A percentile compares a stretch with the other conserved stretches of the same genome.
Conservation (phyloP, 2,888 invertebrate species). For the Disparrhopalites patrizii region DNA sequence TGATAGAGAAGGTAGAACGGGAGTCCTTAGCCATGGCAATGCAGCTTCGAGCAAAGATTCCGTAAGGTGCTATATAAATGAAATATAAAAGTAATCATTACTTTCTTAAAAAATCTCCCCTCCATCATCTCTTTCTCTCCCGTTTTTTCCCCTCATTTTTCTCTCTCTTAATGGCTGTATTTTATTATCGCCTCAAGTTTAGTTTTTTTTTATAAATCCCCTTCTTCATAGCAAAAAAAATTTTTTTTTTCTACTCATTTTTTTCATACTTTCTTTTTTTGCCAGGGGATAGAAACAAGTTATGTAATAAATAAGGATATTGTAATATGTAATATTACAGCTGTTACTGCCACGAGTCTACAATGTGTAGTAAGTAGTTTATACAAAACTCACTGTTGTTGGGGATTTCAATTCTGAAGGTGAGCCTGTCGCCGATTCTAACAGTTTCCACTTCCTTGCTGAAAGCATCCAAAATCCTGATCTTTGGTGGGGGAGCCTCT, state of each 20-base stretch:
- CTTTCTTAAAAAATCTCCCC: background rate
- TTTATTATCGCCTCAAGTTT: too few species aligned
- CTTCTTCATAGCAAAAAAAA: too few species aligned
- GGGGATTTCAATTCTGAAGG: conserved; percentile 92
- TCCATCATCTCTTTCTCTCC: background rate
- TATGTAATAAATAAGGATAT: background rate
- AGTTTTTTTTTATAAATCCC: too few species aligned
- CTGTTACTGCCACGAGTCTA: too few species aligned
- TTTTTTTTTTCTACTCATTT: conserved; percentile 24
- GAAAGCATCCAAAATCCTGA: conserved; percentile 81
- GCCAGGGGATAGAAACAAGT: too few species aligned
- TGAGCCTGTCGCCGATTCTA: conserved; percentile 87
- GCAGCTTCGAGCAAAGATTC: conserved; percentile 91
- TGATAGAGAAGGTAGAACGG: conserved; percentile 92
- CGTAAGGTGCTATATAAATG: conserved; percentile 80
- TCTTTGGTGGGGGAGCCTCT: conserved; percentile 89
- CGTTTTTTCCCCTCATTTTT: too few species aligned
- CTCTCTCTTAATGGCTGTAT: too few species aligned
- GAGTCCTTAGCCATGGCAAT: conserved; percentile 96
- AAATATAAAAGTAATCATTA: conserved; percentile 27
- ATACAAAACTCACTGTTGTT: conserved; percentile 90
- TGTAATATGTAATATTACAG: too few species aligned
- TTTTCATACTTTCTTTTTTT: conserved; percentile 11
- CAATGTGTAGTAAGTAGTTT: too few species aligned
- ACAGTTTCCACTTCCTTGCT: conserved; percentile 89